Conservation (phyloP, 2,888 invertebrate genomes). For the Melieria picta region DNA sequence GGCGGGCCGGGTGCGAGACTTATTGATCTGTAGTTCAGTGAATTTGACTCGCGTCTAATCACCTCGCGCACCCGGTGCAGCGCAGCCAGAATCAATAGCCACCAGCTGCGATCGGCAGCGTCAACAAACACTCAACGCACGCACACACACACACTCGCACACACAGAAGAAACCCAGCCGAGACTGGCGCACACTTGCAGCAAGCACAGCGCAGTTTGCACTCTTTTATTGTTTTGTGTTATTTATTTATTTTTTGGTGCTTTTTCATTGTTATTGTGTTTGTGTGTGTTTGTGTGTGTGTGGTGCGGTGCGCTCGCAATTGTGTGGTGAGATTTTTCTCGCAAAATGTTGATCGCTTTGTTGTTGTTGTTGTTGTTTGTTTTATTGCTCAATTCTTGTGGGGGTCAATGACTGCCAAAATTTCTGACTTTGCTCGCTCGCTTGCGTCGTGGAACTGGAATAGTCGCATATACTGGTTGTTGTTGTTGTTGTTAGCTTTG, state of each 20-base stretch:
- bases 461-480: slow-evolving; percentile 16
- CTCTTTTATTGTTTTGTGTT: too few species aligned
- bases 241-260: too few species aligned
- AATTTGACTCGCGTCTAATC: slow-evolving; percentile 2
- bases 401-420: slow-evolving; percentile 30
- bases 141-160: too few species aligned
- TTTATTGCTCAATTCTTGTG: slow-evolving; percentile 13
- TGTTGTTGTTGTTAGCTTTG: neutral
- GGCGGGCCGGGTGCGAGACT: too few species aligned
- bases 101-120: neutral
- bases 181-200: neutral
- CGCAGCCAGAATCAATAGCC: neutral
- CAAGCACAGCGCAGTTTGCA: neutral
- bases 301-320: neutral
- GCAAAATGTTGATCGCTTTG: slow-evolving; percentile 14
- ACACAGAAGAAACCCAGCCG: too few species aligned
- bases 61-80: neutral
- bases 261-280: neutral
- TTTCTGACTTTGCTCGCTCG: slow-evolving; percentile 23
- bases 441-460: slow-evolving; percentile 17
- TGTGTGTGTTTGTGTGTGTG: neutral
- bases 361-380: slow-evolving; percentile 18
- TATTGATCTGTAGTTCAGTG: too few species aligned
- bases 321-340: slow-evolving; percentile 17
- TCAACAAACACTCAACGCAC: too few species aligned